A percentile compares a stretch with the other conserved stretches of the same genome.
Conservation (phyloP, 1,140 invertebrate species). For the Scaptomyza graminum region DNA sequence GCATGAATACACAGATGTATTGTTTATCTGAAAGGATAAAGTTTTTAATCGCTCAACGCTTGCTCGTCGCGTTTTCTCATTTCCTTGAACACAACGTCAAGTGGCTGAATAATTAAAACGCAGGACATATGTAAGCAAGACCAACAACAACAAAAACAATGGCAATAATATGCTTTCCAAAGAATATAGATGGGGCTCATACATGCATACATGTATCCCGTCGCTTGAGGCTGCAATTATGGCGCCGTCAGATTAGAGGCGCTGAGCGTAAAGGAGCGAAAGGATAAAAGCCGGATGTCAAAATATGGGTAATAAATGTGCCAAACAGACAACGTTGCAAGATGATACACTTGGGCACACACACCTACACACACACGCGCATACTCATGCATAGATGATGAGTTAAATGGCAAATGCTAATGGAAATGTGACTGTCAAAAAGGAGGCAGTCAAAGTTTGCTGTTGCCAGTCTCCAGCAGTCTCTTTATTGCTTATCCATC, state of each 20-base stretch:
- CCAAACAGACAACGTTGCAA: constrained; percentile 49
- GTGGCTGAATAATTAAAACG: constrained; percentile 41
- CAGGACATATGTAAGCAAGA: constrained; percentile 24
- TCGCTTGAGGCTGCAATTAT: constrained; percentile 65
- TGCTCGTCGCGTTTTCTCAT: constrained; percentile 15
- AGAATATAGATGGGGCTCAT: too few relatives aligned
- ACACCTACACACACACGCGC: constrained; percentile 18
- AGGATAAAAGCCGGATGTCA: constrained; percentile 79
- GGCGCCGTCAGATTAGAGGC: constrained; percentile 34
- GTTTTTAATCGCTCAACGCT: constrained; percentile 31
- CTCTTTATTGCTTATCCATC: constrained; percentile 35
- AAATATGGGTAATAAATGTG: constrained; percentile 78
- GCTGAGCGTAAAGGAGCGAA: constrained; percentile 46
- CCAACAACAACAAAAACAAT: constrained; percentile 18
- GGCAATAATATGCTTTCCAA: constrained; percentile 11
- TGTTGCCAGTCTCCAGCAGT: constrained; percentile 39
- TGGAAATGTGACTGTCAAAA: constrained; percentile 70
- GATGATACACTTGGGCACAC: constrained; percentile 67
- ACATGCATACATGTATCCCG: neutral
- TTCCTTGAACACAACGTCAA: constrained; percentile 6
- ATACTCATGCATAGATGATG: constrained; percentile 48
- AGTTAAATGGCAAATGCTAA: constrained; percentile 77
- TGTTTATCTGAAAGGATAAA: constrained; percentile 1
- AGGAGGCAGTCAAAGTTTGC: constrained; percentile 13
- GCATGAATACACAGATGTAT: neutral